Conservation (phyloP, 2,888 invertebrate species). For the Sipha maydis region DNA sequence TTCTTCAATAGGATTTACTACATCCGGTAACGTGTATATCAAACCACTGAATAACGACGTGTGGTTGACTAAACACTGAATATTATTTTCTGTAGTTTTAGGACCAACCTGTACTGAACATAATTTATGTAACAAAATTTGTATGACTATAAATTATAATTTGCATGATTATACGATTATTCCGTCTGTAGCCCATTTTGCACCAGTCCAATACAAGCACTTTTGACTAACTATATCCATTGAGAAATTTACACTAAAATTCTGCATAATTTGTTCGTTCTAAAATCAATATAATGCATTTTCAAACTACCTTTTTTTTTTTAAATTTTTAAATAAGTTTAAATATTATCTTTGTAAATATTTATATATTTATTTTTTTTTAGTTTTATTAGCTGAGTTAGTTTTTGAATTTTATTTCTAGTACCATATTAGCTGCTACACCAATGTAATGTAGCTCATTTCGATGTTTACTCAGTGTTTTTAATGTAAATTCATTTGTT, state of each 20-base stretch:
- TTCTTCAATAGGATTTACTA: constrained; percentile 59
- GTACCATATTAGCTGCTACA: constrained; percentile 6
- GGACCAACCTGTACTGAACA: constrained; percentile 17
- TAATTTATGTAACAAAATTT: background rate
- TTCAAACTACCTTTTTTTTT: too few relatives aligned
- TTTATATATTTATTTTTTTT: background rate
- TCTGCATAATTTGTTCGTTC: background rate
- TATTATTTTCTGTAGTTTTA: constrained; percentile 20
- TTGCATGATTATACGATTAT: background rate
- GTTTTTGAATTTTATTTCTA: background rate
- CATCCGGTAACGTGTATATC: constrained; percentile 63
- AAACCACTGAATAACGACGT: constrained; percentile 64
- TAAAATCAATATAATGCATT: constrained; percentile 5
- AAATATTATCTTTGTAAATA: background rate
- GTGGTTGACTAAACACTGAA: constrained; percentile 64
- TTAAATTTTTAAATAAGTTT: too few relatives aligned
- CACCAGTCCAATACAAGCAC: constrained; percentile 32
- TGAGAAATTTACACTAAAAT: background rate
- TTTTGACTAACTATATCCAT: constrained; percentile 21
- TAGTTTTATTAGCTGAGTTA: background rate
- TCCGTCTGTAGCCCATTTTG: constrained; percentile 7
- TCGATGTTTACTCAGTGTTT: background rate
- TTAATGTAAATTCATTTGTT: constrained; percentile 15
- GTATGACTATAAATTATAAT: background rate
- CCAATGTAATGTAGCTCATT: constrained; percentile 42